Conservation (phyloP, 30 jellyfish, hydroid and myxozoan genomes). For the Aurelia sp. region DNA sequence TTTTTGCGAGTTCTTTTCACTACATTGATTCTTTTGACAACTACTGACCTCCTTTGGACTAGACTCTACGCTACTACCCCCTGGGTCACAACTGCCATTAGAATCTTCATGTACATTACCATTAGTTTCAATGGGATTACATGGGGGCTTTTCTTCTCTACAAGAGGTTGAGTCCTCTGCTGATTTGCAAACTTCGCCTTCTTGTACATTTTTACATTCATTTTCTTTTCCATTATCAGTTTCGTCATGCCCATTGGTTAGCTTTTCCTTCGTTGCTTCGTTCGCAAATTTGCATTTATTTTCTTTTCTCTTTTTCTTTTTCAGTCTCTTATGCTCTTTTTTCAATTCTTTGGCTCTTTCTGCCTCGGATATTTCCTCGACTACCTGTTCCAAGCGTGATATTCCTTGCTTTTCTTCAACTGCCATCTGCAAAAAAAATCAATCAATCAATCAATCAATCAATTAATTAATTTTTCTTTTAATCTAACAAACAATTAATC, state of each 20-base stretch:
- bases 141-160: constrained; percentile 44
- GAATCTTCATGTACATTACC: not conserved
- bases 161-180: constrained; percentile 26
- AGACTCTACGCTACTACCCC: not conserved
- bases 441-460: too few species aligned
- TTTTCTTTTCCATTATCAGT: constrained; percentile 51
- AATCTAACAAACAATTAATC: too few species aligned
- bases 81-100: not conserved
- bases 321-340: constrained; percentile 84
- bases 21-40: not conserved
- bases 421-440: constrained; percentile 66
- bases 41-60: not conserved
- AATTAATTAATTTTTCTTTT: too few species aligned
- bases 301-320: constrained; percentile 90
- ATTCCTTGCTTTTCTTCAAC: constrained; percentile 96
- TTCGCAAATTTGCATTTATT: constrained; percentile 78
- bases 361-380: constrained; percentile 96
- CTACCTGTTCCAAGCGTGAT: constrained; percentile 90
- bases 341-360: constrained; percentile 90
- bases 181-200: constrained; percentile 33
- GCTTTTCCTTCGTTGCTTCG: constrained; percentile 67
- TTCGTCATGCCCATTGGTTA: constrained; percentile 34
- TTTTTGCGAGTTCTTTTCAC: not conserved
- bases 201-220: constrained; percentile 18
- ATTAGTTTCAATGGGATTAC: constrained; percentile 10